Percentiles rank a stretch among this genome's conserved stretches.
These are phyloP conservation scores for Macroglossus sobrinus DNA, from an alignment of 2,113 vertebrate species.

Conservation along the genomic window DNA sequence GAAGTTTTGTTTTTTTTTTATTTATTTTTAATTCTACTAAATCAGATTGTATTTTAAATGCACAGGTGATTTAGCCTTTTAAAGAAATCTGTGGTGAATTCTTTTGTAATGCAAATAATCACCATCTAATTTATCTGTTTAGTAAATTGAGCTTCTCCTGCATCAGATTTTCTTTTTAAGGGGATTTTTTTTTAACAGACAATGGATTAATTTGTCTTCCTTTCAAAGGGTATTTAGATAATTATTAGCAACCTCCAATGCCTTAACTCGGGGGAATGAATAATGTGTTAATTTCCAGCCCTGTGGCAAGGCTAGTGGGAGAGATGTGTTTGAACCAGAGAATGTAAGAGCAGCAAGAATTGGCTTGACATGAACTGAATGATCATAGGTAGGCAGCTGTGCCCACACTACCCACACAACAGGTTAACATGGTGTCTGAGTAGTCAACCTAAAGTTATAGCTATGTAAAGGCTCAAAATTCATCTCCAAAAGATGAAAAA, in stretches of 20 bases:
- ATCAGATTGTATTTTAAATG: constrained; percentile 60
- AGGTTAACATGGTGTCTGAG: background rate
- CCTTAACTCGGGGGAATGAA: constrained; percentile 3
- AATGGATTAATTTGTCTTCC: constrained; percentile 5
- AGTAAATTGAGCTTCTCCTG: constrained; percentile 6
- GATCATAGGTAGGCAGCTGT: background rate
- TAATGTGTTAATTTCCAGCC: constrained; percentile 12
- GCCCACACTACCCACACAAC: background rate
- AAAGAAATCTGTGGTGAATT: constrained; percentile 60
- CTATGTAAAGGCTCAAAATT: background rate
- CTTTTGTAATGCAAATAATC: constrained; percentile 67
- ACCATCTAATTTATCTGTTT: constrained; percentile 57
- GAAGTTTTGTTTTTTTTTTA: background rate
- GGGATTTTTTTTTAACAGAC: background rate
- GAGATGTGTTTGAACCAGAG: constrained; percentile 11
- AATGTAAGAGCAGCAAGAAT: background rate
- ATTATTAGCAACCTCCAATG: constrained; percentile 20
- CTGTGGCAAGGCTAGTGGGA: background rate
- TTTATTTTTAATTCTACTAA: constrained; percentile 29
- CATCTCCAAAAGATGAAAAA: background rate
- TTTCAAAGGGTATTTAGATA: constrained; percentile 21
- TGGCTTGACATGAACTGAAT: background rate
- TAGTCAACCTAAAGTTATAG: background rate
- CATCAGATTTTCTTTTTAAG: constrained; percentile 13
- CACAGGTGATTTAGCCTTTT: constrained; percentile 48